Conservation (phyloP, 2,113 vertebrate genomes). For the Mustela lutreola region DNA sequence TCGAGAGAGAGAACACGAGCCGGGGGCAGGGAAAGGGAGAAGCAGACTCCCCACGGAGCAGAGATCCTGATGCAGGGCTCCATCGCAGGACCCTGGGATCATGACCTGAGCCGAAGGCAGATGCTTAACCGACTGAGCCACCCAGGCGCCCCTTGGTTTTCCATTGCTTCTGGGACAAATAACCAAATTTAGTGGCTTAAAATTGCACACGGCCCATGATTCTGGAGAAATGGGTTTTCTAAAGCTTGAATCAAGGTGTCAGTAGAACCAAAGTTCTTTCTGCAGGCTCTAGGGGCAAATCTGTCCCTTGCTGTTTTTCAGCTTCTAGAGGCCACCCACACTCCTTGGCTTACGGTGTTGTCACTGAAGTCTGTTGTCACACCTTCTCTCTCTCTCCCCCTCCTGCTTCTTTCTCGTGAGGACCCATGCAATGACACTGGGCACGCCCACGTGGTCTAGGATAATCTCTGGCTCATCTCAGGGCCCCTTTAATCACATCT, state of each 20-base stretch:
- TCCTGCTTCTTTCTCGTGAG: neutral
- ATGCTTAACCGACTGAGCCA: neutral
- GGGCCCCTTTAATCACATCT: neutral
- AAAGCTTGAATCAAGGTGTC: neutral
- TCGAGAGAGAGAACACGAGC: no score
- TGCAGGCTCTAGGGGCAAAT: no score
- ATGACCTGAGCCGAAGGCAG: neutral
- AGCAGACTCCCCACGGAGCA: no score
- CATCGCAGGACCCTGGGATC: neutral
- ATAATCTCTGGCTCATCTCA: neutral
- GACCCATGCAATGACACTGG: neutral
- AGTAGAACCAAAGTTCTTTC: rapidly evolving
- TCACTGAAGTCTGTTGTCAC: neutral
- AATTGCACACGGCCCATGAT: neutral
- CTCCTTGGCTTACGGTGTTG: neutral
- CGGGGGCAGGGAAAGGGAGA: no score
- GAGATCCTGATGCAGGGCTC: neutral
- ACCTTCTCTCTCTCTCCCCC: neutral
- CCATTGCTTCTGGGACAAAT: neutral
- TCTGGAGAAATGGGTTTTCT: neutral
- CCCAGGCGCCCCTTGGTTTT: neutral
- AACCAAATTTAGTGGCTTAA: neutral
- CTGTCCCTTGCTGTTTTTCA: neutral
- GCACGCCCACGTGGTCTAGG: neutral
- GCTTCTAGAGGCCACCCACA: neutral